phyloP scores from a whole-genome alignment of 2,113 vertebrate species.

The Epinephelus fuscoguttatus region DNA sequence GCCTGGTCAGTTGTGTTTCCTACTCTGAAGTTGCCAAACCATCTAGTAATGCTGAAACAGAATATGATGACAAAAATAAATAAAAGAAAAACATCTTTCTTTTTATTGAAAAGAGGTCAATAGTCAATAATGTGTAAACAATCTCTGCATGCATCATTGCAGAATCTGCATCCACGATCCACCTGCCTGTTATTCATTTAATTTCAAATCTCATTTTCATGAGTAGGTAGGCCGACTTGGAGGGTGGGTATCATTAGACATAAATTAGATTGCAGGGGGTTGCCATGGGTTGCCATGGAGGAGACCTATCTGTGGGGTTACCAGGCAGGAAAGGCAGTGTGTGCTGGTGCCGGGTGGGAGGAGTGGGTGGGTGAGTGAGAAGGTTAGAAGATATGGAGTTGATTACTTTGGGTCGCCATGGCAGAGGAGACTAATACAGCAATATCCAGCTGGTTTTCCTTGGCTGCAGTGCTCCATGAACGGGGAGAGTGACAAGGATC shows the following conservation, averaged over 20 bases:
- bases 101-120: not conserved
- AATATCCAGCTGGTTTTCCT: conserved; percentile 67
- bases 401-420: conserved; percentile 81
- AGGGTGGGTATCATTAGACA: conserved; percentile 72
- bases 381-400: conserved; percentile 78
- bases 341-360: conserved; percentile 62
- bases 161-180: conserved; percentile 33
- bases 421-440: conserved; percentile 63
- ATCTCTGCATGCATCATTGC: conserved; percentile 9
- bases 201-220: conserved; percentile 63
- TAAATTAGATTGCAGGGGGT: conserved; percentile 71
- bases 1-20: not conserved
- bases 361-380: conserved; percentile 70
- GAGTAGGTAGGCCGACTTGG: conserved; percentile 50
- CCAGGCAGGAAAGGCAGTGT: conserved; percentile 54
- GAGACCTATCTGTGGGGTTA: conserved; percentile 65
- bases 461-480: conserved; percentile 47
- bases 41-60: not conserved
- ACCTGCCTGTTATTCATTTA: conserved; percentile 63
- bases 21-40: not conserved
- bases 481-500: conserved; percentile 54
- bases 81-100: not conserved
- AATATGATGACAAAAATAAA: not conserved
- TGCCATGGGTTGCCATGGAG: conserved; percentile 68
- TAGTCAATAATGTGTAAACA: conserved; percentile 10